Evolutionary conservation across 2,113 vertebrate species (phyloP), one percentile per base, ranked within the genome.

Genomic region (Cairina moschata): DNA sequence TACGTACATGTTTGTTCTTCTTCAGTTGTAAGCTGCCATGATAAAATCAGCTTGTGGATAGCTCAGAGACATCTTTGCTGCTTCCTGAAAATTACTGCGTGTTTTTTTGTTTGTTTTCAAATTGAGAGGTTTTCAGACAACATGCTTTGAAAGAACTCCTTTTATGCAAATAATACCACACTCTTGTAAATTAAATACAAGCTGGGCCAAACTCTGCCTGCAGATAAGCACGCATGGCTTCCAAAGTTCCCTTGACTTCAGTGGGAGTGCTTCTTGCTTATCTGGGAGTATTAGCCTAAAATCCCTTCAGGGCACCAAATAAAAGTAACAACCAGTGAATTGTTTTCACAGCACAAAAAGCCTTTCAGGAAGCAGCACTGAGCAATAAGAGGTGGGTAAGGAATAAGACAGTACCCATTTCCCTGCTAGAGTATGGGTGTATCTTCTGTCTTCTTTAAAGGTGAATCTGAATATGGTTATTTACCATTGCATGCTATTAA

Each of bases 291-390:
- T 1, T 40, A 1, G 2, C 86, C 80, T 36, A 2, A 94, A 93
- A 84, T 92, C 74, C 88, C 88, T 31, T 21, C 81, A 69, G 93
- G 88, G 73, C 77, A 84, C 54, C 79, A 89, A 93, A 93, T 25
- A 68, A 73, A 91, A 93, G 86, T 95, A 96, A 93, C 86, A 95
- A 94, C 69, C 59, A 83, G 44, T 28, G 54, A 92, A 91, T 96
- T 94, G 93, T 96, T 93, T 93, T 91, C 78, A 52, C 71, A 28
- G 63, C n/a, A 91, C 74, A 91, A 93, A 97, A 95, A 92, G 42
- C 74, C 63, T 87, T 96, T 95, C 74, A 94, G 74, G 59, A 93
- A 89, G 29, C 38, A 87, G 62, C 63, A 59, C 81, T 75, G 20
- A 93, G 84, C 58, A 93, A 9, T 89, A 82, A 44, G 83, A 91